Evolutionary conservation across 2,888 invertebrate species (phyloP), one percentile per base, ranked within the genome.

Genomic region (Yponomeuta malinellus): DNA sequence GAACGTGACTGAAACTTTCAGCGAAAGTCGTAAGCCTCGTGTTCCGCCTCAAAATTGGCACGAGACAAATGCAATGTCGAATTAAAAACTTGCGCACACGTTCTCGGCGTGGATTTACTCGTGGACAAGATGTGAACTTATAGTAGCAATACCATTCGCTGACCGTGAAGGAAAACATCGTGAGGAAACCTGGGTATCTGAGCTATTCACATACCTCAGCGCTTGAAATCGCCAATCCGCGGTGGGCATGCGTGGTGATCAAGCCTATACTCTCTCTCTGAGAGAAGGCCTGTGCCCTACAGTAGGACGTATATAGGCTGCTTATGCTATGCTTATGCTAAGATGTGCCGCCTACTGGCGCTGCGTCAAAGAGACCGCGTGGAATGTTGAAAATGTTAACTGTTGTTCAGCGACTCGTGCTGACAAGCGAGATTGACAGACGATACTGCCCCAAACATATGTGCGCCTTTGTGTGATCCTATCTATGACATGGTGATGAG

Each of bases 381-480:
- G 85, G 87, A 87, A 89, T 89, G 83, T 81, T 72, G 83, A 85
- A 87, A 84, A 87, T 86, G 80, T 80, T 89, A 89, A 89, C 90
- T 87, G 90, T 89, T 81, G 76, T 76, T 73, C 64, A 70, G 70
- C 37, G 70, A 70, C 71, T 37, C 65, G 65, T 48, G 70, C 67
- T 59, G 74, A 72, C 75, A 76, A 78, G 43, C 48, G 37, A 75
- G 81, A 63, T 70, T 37, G 63, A 70, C 70, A 33, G 9, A 37
- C 33, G 48, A 68, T 68, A 59, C 52, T 59, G 15, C 15, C 67
- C 67, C n/a, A 12, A n/a, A 23, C 64, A 10, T 23, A 1, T 31
- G 29, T 64, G 6, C 64, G 64, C 31, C 29, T 64, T 23, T 64
- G 52, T 31, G 64, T 31, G 63, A 63, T 63, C 63, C n/a, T 63